Evolutionary conservation across 1,140 invertebrate genomes (phyloP).

Genomic region (Prorops nasuta): DNA sequence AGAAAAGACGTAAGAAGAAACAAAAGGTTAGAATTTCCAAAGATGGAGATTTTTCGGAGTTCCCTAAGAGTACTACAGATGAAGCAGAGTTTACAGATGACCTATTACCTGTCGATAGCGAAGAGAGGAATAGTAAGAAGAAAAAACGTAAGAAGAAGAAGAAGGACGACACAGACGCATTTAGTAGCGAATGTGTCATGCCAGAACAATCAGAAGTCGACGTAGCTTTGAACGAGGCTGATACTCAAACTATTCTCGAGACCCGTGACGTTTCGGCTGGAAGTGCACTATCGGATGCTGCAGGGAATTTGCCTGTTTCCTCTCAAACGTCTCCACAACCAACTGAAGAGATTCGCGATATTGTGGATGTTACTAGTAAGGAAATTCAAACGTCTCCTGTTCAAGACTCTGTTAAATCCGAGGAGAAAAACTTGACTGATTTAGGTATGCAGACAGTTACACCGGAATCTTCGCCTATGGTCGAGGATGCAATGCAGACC

Average conservation of each 20-base stretch:
- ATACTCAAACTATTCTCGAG: conserved; percentile 54
- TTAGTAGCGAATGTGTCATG: conserved; percentile 32
- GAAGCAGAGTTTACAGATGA: conserved; percentile 42
- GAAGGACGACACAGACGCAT: conserved; percentile 31
- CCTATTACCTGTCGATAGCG: conserved; percentile 26
- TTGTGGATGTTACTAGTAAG: conserved; percentile 20
- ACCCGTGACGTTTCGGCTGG: conserved; percentile 42
- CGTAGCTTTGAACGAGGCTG: conserved; percentile 41
- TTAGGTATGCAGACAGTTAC: conserved; percentile 38
- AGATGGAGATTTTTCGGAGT: conserved; percentile 35
- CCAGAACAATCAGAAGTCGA: conserved; percentile 27
- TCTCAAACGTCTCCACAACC: conserved; percentile 26
- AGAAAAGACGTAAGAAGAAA: conserved; percentile 59
- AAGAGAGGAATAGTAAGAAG: conserved; percentile 18
- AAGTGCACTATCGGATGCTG: conserved; percentile 30
- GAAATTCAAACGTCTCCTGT: conserved; percentile 59
- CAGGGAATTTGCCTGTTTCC: conserved; percentile 28
- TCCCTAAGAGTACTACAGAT: conserved; percentile 39
- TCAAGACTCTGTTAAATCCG: conserved; percentile 21
- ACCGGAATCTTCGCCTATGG: conserved; percentile 26
- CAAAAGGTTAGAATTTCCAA: conserved; percentile 55
- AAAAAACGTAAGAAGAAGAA: conserved; percentile 22
- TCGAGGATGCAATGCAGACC: conserved; percentile 36
- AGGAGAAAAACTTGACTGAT: conserved; percentile 32
- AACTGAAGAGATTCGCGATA: conserved; percentile 27